Percentiles rank a stretch among this genome's conserved stretches.
These are phyloP conservation scores for Cydia pomonella DNA, from an alignment of 1,140 invertebrate species.

Conservation along the genomic window DNA sequence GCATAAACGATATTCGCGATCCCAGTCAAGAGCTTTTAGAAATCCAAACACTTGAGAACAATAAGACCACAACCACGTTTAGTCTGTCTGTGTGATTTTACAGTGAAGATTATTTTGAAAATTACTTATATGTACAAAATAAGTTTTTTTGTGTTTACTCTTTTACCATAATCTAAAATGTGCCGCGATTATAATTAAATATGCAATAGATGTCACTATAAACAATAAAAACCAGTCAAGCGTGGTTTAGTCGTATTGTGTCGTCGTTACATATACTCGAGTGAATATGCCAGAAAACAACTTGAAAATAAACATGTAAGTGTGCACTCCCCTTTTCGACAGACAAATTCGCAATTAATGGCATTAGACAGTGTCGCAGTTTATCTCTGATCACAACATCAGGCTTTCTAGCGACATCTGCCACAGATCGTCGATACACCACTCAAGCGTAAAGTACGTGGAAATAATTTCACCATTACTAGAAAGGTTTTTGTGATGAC, in stretches of 20 bases:
- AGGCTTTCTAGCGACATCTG: constrained; percentile 63
- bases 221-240: too few relatives aligned
- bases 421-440: constrained; percentile 50
- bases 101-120: too few relatives aligned
- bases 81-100: too few relatives aligned
- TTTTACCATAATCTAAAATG: not conserved
- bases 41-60: too few relatives aligned
- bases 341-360: constrained; percentile 53
- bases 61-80: too few relatives aligned
- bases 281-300: too few relatives aligned
- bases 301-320: not conserved
- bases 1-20: too few relatives aligned
- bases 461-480: constrained; percentile 50
- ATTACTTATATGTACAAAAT: too few relatives aligned
- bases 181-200: not conserved
- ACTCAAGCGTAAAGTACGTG: constrained; percentile 47
- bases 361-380: constrained; percentile 39
- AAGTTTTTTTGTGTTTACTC: not conserved
- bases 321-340: not conserved
- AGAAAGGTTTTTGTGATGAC: constrained; percentile 42
- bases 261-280: too few relatives aligned
- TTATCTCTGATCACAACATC: constrained; percentile 50
- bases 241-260: too few relatives aligned
- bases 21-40: too few relatives aligned
- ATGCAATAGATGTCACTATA: too few relatives aligned